phyloP scores from a whole-genome alignment of 2,888 invertebrate genomes.

The Drosophila tripunctata region DNA sequence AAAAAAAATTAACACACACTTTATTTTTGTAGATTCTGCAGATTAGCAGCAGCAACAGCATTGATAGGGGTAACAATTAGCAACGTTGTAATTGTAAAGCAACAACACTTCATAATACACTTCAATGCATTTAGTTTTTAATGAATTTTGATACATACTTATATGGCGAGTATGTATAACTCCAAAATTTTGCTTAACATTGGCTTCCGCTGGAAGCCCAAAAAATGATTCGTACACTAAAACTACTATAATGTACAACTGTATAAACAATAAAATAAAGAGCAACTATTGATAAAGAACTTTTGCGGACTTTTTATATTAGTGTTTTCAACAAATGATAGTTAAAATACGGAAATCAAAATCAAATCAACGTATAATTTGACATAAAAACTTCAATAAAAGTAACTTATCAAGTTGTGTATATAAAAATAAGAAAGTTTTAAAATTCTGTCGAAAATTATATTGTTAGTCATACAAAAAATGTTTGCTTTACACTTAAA shows the following conservation, averaged over 20 bases:
- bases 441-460: no score
- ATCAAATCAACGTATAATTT: no score
- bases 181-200: slow-evolving; percentile 6
- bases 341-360: no score
- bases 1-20: background rate
- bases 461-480: no score
- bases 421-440: no score
- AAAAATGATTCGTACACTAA: slow-evolving; percentile 24
- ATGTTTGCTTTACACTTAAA: no score
- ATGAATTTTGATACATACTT: no score
- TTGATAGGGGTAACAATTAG: slow-evolving; percentile 30
- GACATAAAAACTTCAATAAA: no score
- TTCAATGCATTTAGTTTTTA: slow-evolving; percentile 63
- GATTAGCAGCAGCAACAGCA: slow-evolving; percentile 24
- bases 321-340: no score
- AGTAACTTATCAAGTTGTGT: no score
- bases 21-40: slow-evolving; percentile 21
- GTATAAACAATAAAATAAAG: slow-evolving; percentile 27
- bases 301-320: background rate
- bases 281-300: background rate
- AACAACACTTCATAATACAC: slow-evolving; percentile 2
- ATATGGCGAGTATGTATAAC: slow-evolving; percentile 4
- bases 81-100: slow-evolving; percentile 18
- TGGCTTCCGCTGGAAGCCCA: background rate
- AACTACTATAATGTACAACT: slow-evolving; percentile 21